Evolutionary conservation across 2,797 vertebrate genomes (phyloP).

Genomic region (Tiaroga cobitis): DNA sequence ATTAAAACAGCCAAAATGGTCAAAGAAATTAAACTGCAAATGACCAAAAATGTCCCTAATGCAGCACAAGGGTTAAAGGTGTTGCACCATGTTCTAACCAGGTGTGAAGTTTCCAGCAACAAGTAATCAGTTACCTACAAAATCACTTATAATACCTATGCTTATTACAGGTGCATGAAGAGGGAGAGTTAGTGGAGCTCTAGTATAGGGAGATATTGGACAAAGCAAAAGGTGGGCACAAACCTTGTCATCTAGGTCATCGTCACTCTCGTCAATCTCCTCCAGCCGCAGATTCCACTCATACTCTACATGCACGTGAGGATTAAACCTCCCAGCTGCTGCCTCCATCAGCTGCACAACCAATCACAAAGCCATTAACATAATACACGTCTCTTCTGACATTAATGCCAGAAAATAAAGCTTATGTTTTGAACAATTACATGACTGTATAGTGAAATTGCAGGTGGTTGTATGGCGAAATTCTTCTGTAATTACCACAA

Average conservation of each 20-base stretch:
- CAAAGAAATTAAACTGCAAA: too few species aligned
- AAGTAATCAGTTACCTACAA: background rate
- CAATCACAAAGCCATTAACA: constrained; percentile 44
- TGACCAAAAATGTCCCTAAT: too few species aligned
- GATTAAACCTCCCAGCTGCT: constrained; percentile 85
- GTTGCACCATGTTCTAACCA: background rate
- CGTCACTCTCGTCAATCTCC: constrained; percentile 90
- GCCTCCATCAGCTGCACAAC: constrained; percentile 81
- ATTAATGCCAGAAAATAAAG: background rate
- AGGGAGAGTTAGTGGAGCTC: background rate
- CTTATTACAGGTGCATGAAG: background rate
- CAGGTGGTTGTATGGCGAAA: background rate
- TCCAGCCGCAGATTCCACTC: constrained; percentile 91
- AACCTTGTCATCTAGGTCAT: constrained; percentile 89
- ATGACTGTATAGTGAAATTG: background rate
- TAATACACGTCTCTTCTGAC: background rate
- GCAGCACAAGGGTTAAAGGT: too few species aligned
- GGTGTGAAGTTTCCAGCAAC: background rate
- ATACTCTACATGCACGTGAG: constrained; percentile 87
- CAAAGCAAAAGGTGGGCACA: background rate
- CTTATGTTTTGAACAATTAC: background rate
- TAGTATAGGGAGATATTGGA: background rate
- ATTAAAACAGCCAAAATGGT: too few species aligned
- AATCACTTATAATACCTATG: background rate
- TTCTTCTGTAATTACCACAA: background rate